Base-by-base conservation (phyloP, 2,888 invertebrate species). In the Thereva nobilitata region DNA sequence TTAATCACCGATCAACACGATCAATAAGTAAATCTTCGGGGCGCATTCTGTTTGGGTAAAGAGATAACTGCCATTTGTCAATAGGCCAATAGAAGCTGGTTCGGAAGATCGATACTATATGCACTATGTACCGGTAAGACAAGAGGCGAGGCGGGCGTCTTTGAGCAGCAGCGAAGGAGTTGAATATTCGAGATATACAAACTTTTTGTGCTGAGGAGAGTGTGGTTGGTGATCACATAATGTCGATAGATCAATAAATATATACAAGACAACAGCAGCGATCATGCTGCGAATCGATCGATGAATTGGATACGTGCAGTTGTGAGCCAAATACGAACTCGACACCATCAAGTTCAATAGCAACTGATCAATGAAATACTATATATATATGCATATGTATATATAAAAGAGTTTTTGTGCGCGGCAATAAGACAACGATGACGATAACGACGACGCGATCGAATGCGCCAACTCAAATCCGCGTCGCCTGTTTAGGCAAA, bases 291-390 rank as follows among this genome's bases (percentile, higher is more conserved):
- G 57, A 44, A 37, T 57, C 44, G 5, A 56, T 56, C 44, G 45
- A 57, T 57, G 44, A 45, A 34, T 45, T 44, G 10, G 38, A 10
- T 23, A 10, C 38, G 8, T 55, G 54, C 47, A 47, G 10, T 47
- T 47, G 47, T 5, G 23, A 23, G 23, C 23, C 23, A 23, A 23
- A 23, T 23, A 23, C 23, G 23, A 23, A 23, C 23, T 23, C 23
- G 23, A 23, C 23, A 23, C 23, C 23, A 23, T 35, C 57, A 57
- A 57, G 45, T 57, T 59, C 45, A 38, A 49, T 59, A 40, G 40
- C 49, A 59, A 59, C n/a, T 49, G 50, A 61, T 61, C 37, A 61
- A 61, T 61, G 50, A 9, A 50, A 61, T 50, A 50, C 38, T 40
- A 61, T 40, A 23, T 50, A 9, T 40, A 2, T 6, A 5, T 3